These are phyloP conservation scores for Xestia c-nigrum DNA, from an alignment of 2,888 invertebrate species.

Conservation along the genomic window DNA sequence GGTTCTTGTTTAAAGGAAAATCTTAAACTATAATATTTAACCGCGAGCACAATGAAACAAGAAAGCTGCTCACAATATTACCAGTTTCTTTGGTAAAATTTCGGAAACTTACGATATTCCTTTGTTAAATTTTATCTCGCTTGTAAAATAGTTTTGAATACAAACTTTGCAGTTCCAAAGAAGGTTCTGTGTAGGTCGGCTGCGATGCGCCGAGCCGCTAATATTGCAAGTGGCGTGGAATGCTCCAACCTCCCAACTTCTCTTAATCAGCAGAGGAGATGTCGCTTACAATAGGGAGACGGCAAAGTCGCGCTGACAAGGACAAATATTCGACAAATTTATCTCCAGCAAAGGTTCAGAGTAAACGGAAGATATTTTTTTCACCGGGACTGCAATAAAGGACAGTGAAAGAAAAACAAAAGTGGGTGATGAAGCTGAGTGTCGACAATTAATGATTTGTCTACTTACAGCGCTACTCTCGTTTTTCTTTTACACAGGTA, in stretches of 20 bases:
- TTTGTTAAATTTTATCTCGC: slow-evolving; percentile 54
- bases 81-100: slow-evolving; percentile 39
- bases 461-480: neutral
- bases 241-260: slow-evolving; percentile 66
- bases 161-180: slow-evolving; percentile 52
- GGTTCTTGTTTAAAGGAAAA: neutral
- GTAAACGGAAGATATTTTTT: slow-evolving; percentile 56
- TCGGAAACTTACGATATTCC: slow-evolving; percentile 48
- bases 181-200: slow-evolving; percentile 44
- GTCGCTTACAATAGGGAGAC: slow-evolving; percentile 65
- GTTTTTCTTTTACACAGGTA: slow-evolving; percentile 27
- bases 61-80: slow-evolving; percentile 31
- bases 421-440: slow-evolving; percentile 38
- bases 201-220: slow-evolving; percentile 64
- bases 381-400: slow-evolving; percentile 50
- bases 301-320: slow-evolving; percentile 49
- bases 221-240: slow-evolving; percentile 69
- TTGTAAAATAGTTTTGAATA: slow-evolving; percentile 52
- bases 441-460: slow-evolving; percentile 54
- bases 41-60: slow-evolving; percentile 22
- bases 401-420: slow-evolving; percentile 55
- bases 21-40: slow-evolving; percentile 7
- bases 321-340: slow-evolving; percentile 65
- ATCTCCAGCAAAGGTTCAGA: slow-evolving; percentile 58
- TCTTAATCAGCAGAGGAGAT: slow-evolving; percentile 71